These are phyloP conservation scores for Cheilosia grossa DNA, from an alignment of 2,888 invertebrate species.

Conservation along the genomic window DNA sequence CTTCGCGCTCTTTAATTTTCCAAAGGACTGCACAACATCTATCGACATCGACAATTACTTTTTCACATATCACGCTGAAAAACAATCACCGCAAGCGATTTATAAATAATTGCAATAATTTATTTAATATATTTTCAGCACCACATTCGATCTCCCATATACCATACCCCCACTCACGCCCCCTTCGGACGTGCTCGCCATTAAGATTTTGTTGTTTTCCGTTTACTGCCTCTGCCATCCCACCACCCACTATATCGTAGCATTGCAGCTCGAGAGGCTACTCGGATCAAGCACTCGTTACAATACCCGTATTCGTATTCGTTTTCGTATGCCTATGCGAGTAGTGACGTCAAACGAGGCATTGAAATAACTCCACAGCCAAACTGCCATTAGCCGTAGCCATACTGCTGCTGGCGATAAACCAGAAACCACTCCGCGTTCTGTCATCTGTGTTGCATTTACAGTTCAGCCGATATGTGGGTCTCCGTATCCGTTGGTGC, in stretches of 20 bases:
- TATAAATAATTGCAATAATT: slow-evolving; percentile 55
- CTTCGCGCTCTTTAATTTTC: neutral
- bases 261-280: neutral
- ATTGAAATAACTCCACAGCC: slow-evolving; percentile 64
- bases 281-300: slow-evolving; percentile 26
- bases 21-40: neutral
- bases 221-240: neutral
- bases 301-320: neutral
- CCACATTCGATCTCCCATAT: slow-evolving; percentile 48
- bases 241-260: neutral
- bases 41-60: neutral
- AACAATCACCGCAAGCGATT: slow-evolving; percentile 33
- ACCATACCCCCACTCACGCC: slow-evolving; percentile 11
- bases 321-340: slow-evolving; percentile 42
- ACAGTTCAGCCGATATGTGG: slow-evolving; percentile 1
- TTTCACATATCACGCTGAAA: slow-evolving; percentile 6
- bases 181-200: slow-evolving; percentile 39
- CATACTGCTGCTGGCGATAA: slow-evolving; percentile 31
- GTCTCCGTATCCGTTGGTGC: neutral
- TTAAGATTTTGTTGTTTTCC: slow-evolving; percentile 27
- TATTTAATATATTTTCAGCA: slow-evolving; percentile 46
- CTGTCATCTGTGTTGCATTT: neutral
- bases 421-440: slow-evolving; percentile 9
- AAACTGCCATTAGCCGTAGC: too few species aligned
- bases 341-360: slow-evolving; percentile 71